Percentiles rank a stretch among this genome's conserved stretches.
phyloP scores from a whole-genome alignment of 2,113 vertebrate species.

The Hippocampus mohnikei region DNA sequence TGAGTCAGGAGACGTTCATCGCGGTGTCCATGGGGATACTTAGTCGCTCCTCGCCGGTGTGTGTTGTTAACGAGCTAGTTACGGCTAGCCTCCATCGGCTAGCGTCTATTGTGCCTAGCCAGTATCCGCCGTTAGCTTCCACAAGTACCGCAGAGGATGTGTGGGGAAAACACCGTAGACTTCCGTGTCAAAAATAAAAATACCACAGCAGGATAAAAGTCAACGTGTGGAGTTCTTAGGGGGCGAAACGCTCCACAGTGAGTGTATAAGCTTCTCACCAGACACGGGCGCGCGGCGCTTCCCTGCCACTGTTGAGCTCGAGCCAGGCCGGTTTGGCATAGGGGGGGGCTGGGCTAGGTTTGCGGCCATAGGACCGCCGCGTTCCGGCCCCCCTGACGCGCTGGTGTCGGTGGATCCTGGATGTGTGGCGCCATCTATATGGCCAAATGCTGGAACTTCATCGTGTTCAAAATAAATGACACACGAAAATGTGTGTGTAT shows the following conservation, averaged over 20 bases:
- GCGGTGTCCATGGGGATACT: conserved; percentile 19
- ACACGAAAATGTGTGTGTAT: too few species aligned
- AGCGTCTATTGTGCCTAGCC: conserved; percentile 52
- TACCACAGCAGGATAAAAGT: neutral
- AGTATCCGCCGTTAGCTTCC: conserved; percentile 23
- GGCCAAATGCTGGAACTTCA: neutral
- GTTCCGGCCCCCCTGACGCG: conserved; percentile 23
- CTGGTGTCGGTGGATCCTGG: neutral
- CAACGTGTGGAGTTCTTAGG: neutral
- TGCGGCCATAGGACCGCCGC: conserved; percentile 45
- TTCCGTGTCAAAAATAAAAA: neutral
- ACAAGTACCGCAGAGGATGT: conserved; percentile 4
- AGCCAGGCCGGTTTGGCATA: conserved; percentile 52
- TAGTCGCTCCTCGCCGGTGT: conserved; percentile 43
- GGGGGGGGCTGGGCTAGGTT: conserved; percentile 61
- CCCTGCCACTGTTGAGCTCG: conserved; percentile 44
- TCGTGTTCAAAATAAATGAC: neutral
- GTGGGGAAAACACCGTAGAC: neutral
- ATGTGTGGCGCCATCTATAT: conserved; percentile 42
- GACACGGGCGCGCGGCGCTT: conserved; percentile 32
- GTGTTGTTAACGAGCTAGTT: conserved; percentile 57
- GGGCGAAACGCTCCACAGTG: conserved; percentile 14
- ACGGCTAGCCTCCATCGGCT: conserved; percentile 44
- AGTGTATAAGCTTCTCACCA: conserved; percentile 29
- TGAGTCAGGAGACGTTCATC: conserved; percentile 38